Conservation (phyloP, 2,888 invertebrate species). For the Synergus laeviventris region DNA sequence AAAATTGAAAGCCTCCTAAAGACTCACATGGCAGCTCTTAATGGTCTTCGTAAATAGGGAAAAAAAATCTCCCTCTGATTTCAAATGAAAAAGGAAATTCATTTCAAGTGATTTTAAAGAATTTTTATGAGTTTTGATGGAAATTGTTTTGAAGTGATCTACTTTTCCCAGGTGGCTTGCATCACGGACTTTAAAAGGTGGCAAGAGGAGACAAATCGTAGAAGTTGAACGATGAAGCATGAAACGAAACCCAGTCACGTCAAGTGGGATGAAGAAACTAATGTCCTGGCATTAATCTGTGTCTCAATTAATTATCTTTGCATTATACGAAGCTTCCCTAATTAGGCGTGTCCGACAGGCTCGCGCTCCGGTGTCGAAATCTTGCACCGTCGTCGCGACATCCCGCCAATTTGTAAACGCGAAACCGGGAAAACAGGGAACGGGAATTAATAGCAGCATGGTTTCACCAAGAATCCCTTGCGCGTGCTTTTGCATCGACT, state of each 20-base stretch:
- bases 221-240: constrained; percentile 50
- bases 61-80: not conserved
- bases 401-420: constrained; percentile 68
- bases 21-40: not conserved
- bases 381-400: constrained; percentile 65
- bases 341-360: constrained; percentile 66
- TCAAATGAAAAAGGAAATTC: too few species aligned
- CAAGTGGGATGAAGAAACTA: constrained; percentile 58
- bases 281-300: constrained; percentile 68
- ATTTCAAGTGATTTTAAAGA: too few species aligned
- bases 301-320: constrained; percentile 71
- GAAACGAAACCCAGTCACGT: constrained; percentile 50
- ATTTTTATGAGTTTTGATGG: too few species aligned
- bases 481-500: constrained; percentile 17
- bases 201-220: not conserved
- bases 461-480: constrained; percentile 58
- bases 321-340: constrained; percentile 66
- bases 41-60: not conserved
- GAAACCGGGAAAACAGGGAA: constrained; percentile 61
- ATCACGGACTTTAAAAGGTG: not conserved
- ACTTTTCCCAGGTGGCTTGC: not conserved
- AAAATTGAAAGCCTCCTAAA: not conserved
- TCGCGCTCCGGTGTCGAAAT: constrained; percentile 70
- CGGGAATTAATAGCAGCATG: constrained; percentile 64
- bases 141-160: not conserved